A percentile compares a stretch with the other conserved stretches of the same genome.
Evolutionary conservation across 2,888 invertebrate species (phyloP).

Genomic region (Xestobium rufovillosum): DNA sequence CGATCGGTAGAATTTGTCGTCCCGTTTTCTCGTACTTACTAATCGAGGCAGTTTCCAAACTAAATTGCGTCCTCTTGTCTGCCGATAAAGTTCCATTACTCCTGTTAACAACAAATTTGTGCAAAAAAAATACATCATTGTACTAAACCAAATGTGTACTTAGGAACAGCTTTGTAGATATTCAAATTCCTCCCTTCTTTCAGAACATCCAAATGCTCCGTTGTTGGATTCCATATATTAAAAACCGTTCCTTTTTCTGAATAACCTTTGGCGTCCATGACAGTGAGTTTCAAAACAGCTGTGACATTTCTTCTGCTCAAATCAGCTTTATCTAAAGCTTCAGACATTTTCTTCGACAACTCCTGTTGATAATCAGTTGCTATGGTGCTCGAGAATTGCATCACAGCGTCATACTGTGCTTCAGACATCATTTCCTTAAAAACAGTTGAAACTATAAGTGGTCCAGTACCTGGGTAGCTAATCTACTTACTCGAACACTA

Average conservation of each 20-base stretch:
- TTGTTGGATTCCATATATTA: conserved; percentile 65
- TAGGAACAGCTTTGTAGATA: conserved; percentile 52
- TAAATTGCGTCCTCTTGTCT: conserved; percentile 29
- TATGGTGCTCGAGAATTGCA: conserved; percentile 39
- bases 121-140: conserved; percentile 5
- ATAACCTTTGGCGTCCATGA: conserved; percentile 38
- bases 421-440: conserved; percentile 44
- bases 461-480: conserved; percentile 10
- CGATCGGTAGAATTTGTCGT: conserved; percentile 39
- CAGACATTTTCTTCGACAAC: conserved; percentile 24
- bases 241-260: conserved; percentile 43
- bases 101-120: conserved; percentile 24
- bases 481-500: conserved; percentile 42
- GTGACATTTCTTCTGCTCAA: conserved; percentile 37
- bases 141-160: conserved; percentile 24
- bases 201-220: conserved; percentile 50
- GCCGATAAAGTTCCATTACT: conserved; percentile 30
- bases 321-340: conserved; percentile 24
- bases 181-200: conserved; percentile 56
- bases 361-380: conserved; percentile 35
- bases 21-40: conserved; percentile 25
- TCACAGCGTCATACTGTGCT: conserved; percentile 42
- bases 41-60: conserved; percentile 17
- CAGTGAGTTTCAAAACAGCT: conserved; percentile 42
- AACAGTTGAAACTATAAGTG: conserved; percentile 10